A percentile compares a stretch with the other conserved stretches of the same genome.
Conservation (phyloP, 2,113 vertebrate genomes). For the Bos taurus region ARS-UCD2.0 NC_037340.1:77114001-77114500, state of each 20-base stretch:
- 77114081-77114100: slow-evolving; percentile 27
- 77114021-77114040: background rate
- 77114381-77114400: background rate
- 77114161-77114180: slow-evolving; percentile 26
- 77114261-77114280: background rate
- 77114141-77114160: slow-evolving; percentile 25
- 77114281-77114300: background rate
- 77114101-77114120: slow-evolving; percentile 30
- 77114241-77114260: background rate
- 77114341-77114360: background rate
- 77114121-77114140: slow-evolving; percentile 28
- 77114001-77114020: slow-evolving; percentile 13
- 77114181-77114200: slow-evolving; percentile 18
- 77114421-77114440: background rate
- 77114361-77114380: background rate
- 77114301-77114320: background rate
- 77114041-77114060: slow-evolving; percentile 46
- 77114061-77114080: slow-evolving; percentile 37
- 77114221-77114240: slow-evolving; percentile 18
- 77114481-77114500: background rate
- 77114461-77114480: background rate
- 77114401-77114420: background rate
- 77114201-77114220: slow-evolving; percentile 26
- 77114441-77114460: background rate
- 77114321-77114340: background rate